A percentile compares a stretch with the other conserved stretches of the same genome.
These are phyloP conservation scores for Tethya wilhelma DNA, from an alignment of 37 sponge, comb jelly and placozoan genomes.

Conservation along the genomic window DNA sequence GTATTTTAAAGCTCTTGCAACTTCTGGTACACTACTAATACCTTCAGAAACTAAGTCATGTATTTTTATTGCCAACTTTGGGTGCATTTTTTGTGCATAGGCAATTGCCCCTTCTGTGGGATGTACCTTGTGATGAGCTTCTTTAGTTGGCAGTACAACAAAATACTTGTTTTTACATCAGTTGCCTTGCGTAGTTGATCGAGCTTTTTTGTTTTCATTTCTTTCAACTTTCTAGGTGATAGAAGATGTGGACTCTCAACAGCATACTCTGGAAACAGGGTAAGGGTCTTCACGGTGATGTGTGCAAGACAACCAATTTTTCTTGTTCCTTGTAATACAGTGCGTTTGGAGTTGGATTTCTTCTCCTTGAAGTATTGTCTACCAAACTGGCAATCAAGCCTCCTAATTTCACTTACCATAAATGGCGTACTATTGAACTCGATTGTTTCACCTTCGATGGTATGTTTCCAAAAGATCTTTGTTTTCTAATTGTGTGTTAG, in stretches of 20 bases:
- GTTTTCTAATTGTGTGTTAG: not conserved
- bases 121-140: slow-evolving; percentile 14
- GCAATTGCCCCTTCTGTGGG: not conserved
- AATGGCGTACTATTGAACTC: too few species aligned
- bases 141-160: slow-evolving; percentile 23
- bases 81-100: slow-evolving; percentile 21
- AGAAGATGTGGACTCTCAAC: not conserved
- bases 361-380: too few species aligned
- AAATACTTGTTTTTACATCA: not conserved
- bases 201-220: not conserved
- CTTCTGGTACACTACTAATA: not conserved
- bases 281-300: not conserved
- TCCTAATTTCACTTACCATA: not conserved
- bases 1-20: not conserved
- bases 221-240: not conserved
- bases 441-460: not conserved
- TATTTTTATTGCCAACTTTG: slow-evolving; percentile 13
- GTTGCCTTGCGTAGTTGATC: not conserved
- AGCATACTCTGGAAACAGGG: not conserved
- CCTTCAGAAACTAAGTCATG: slow-evolving; percentile 25
- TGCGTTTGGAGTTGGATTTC: not conserved
- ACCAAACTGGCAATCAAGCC: not conserved
- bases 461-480: not conserved
- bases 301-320: not conserved
- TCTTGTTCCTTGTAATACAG: not conserved